Evolutionary conservation across 2,797 vertebrate species (phyloP).

Genomic region (Chromobotia macracanthus): DNA sequence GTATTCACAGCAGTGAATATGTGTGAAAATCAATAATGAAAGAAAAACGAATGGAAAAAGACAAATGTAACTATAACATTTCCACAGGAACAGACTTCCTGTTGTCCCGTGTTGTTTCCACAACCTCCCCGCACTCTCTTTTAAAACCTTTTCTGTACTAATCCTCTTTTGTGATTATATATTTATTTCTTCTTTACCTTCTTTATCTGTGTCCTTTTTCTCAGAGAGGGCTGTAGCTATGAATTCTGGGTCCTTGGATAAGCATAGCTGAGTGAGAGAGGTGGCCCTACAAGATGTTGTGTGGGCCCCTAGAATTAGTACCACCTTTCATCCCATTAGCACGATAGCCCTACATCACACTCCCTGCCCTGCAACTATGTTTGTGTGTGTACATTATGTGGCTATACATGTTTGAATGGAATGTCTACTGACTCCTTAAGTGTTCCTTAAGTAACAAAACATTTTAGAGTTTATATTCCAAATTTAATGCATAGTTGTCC

Average conservation of each 20-base stretch:
- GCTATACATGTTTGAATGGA: constrained; percentile 17
- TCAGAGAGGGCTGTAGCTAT: background rate
- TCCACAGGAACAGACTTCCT: constrained; percentile 26
- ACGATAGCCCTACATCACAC: background rate
- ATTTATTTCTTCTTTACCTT: constrained; percentile 26
- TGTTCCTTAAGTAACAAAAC: constrained; percentile 46
- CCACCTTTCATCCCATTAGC: background rate
- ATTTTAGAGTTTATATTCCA: too few relatives aligned
- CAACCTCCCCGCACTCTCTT: background rate
- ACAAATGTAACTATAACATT: background rate
- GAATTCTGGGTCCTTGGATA: too few relatives aligned
- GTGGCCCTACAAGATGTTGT: constrained; percentile 40
- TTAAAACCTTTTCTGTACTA: background rate
- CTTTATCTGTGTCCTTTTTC: constrained; percentile 39
- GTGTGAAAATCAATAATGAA: constrained; percentile 2
- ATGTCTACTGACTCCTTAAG: constrained; percentile 39
- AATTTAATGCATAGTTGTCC: background rate
- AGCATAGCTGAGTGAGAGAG: constrained; percentile 28
- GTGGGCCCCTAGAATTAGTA: background rate
- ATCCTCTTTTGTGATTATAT: background rate
- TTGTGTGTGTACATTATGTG: background rate
- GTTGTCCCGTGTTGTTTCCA: constrained; percentile 44
- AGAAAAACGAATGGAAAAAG: background rate
- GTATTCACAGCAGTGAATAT: constrained; percentile 28
- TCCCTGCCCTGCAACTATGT: background rate